Evolutionary conservation across 2,888 invertebrate genomes (phyloP).

Genomic region (Cerceris rybyensis): DNA sequence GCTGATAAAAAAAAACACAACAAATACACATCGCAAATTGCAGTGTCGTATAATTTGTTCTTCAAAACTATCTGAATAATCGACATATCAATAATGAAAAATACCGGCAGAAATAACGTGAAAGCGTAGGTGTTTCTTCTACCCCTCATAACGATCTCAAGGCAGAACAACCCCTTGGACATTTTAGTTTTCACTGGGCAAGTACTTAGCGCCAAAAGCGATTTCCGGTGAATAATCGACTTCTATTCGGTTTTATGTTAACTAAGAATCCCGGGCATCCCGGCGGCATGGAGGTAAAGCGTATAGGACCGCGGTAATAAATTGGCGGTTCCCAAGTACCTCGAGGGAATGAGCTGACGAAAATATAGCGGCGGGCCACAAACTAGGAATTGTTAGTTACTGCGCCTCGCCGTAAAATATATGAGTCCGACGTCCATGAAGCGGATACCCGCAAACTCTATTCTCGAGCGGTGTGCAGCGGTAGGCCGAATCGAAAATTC

Average conservation of each 20-base stretch:
- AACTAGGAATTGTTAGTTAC: constrained; percentile 80
- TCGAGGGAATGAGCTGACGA: constrained; percentile 78
- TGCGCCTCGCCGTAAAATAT: constrained; percentile 75
- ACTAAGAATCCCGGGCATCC: constrained; percentile 55
- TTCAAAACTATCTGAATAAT: neutral
- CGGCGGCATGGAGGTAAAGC: constrained; percentile 37
- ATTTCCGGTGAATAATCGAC: constrained; percentile 50
- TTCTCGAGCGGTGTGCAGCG: constrained; percentile 47
- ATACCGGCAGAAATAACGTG: neutral
- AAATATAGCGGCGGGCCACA: constrained; percentile 79
- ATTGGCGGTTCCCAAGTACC: constrained; percentile 76
- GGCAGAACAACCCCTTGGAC: neutral
- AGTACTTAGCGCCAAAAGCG: constrained; percentile 1
- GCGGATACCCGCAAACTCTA: constrained; percentile 62
- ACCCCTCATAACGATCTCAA: neutral
- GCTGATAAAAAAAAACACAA: too few relatives aligned
- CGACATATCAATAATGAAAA: neutral
- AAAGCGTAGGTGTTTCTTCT: neutral
- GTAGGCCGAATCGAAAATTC: constrained; percentile 54
- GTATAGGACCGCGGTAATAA: constrained; percentile 69
- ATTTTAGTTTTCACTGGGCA: neutral
- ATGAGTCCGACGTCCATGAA: constrained; percentile 69
- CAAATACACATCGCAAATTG: too few relatives aligned
- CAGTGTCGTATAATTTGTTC: too few relatives aligned
- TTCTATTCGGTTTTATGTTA: constrained; percentile 46